These are phyloP conservation scores for Habrosyne pyritoides DNA, from an alignment of 2,888 invertebrate genomes.

Conservation along the genomic window DNA sequence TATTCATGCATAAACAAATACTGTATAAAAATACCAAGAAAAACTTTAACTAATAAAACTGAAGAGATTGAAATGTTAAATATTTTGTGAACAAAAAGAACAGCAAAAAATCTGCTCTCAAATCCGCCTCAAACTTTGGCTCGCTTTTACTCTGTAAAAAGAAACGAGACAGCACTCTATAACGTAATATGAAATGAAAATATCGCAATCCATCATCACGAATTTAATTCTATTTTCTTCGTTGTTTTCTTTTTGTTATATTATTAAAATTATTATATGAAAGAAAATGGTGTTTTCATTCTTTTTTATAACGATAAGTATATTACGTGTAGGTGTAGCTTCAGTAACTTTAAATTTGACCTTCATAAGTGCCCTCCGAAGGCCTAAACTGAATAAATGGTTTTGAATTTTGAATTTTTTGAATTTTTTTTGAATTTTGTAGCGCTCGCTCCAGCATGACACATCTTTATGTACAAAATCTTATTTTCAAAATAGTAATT, in stretches of 20 bases:
- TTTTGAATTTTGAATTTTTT: no score
- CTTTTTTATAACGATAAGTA: background rate
- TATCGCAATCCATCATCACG: background rate
- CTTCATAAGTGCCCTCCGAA: no score
- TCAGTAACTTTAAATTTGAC: no score
- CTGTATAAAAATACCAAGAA: background rate
- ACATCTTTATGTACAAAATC: no score
- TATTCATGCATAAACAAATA: no score
- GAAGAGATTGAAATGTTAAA: background rate
- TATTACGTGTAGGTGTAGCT: background rate
- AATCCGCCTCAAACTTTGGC: background rate
- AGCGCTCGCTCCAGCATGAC: no score
- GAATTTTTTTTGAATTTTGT: no score
- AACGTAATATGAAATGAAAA: slow-evolving; percentile 3
- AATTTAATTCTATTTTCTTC: background rate
- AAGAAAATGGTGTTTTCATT: background rate
- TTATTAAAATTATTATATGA: background rate
- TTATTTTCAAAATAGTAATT: no score
- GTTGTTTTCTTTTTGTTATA: background rate
- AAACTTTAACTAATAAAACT: no score
- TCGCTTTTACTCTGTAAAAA: background rate
- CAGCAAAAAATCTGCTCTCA: background rate
- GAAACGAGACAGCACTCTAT: background rate
- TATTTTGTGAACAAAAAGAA: background rate
- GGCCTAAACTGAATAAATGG: no score